Conservation (phyloP, 1,140 invertebrate genomes). For the Heliconius congener region DNA sequence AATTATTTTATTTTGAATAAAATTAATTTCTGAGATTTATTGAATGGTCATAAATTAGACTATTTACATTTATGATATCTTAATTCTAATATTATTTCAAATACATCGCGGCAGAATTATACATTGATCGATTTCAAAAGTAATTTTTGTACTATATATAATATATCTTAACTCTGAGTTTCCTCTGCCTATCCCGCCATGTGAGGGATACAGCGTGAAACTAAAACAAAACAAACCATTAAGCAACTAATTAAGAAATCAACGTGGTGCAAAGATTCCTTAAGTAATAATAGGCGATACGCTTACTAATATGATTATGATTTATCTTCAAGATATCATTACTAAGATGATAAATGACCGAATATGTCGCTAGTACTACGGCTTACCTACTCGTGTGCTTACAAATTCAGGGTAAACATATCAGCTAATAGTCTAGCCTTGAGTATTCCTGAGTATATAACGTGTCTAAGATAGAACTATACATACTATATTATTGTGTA, state of each 20-base stretch:
- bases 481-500: background rate
- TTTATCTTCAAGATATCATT: background rate
- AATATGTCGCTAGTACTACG: background rate
- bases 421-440: background rate
- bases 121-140: no score
- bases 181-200: no score
- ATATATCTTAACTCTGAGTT: no score
- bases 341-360: background rate
- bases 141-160: no score
- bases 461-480: background rate
- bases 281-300: background rate
- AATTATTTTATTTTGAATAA: no score
- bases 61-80: no score
- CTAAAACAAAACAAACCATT: background rate
- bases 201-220: no score
- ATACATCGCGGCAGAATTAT: no score
- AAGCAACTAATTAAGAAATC: background rate
- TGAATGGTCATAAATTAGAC: no score
- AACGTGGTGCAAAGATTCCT: background rate
- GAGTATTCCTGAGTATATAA: background rate
- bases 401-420: background rate
- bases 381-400: background rate
- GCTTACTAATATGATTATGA: background rate
- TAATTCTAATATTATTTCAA: no score
- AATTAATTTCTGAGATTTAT: no score